Evolutionary conservation across 2,888 invertebrate genomes (phyloP).

Genomic region (Lasioglossum marginatum): DNA sequence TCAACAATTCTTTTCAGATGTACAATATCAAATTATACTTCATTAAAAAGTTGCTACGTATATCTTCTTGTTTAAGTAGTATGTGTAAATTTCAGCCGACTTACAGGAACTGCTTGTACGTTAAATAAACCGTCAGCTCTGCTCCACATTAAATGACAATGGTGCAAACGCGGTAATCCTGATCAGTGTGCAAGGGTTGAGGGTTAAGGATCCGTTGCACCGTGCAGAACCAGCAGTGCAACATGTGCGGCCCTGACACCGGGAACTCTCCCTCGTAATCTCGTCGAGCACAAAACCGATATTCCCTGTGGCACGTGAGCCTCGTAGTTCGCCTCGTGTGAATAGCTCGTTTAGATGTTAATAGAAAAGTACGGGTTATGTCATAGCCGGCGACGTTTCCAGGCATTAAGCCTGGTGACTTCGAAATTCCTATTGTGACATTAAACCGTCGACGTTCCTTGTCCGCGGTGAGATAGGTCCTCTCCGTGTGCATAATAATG

Average conservation of each 20-base stretch:
- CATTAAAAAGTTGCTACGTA: neutral
- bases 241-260: constrained; percentile 28
- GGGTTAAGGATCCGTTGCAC: neutral
- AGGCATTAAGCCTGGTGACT: constrained; percentile 44
- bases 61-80: neutral
- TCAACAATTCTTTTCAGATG: neutral
- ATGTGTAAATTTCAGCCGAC: too few species aligned
- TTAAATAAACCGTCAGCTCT: neutral
- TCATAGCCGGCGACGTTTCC: constrained; percentile 52
- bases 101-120: neutral
- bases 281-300: constrained; percentile 38
- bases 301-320: constrained; percentile 42
- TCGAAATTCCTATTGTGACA: constrained; percentile 60
- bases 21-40: neutral
- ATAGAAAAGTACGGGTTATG: constrained; percentile 62
- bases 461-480: constrained; percentile 35
- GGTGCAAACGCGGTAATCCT: neutral
- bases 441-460: constrained; percentile 54
- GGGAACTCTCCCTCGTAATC: constrained; percentile 54
- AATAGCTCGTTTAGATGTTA: constrained; percentile 67
- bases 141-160: neutral
- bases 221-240: neutral
- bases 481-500: neutral
- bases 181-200: neutral
- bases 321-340: constrained; percentile 40